Evolutionary conservation across 1,140 invertebrate genomes (phyloP).

Genomic region (Cylas formicarius): DNA sequence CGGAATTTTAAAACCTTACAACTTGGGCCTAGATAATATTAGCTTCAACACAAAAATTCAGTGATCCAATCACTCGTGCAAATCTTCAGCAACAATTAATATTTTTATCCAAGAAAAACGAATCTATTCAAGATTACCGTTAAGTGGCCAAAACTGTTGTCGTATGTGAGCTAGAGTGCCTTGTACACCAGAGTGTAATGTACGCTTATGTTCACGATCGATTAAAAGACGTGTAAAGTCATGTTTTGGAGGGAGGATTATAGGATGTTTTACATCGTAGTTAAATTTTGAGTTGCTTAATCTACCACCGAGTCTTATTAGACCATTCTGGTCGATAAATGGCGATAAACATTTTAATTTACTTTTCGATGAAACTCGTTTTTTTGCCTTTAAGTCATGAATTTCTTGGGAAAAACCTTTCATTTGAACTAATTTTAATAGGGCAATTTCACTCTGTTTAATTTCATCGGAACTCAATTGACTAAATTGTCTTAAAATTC

Average conservation of each 20-base stretch:
- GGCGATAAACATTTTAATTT: slow-evolving; percentile 30
- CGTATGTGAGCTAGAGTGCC: slow-evolving; percentile 8
- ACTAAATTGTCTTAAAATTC: background rate
- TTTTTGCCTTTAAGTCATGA: background rate
- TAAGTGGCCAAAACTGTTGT: slow-evolving; percentile 25
- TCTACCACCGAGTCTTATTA: slow-evolving; percentile 42
- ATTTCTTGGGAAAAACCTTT: slow-evolving; percentile 6
- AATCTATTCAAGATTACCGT: no score
- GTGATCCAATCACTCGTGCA: no score
- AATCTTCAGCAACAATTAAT: no score
- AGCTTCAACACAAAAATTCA: no score
- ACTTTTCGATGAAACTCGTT: slow-evolving; percentile 7
- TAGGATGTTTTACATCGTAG: slow-evolving; percentile 28
- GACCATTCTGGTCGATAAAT: slow-evolving; percentile 37
- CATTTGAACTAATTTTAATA: slow-evolving; percentile 8
- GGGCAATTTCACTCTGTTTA: background rate
- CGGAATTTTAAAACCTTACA: no score
- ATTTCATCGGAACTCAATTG: slow-evolving; percentile 2
- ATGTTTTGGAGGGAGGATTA: slow-evolving; percentile 27
- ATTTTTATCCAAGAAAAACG: no score
- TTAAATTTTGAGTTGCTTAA: slow-evolving; percentile 27
- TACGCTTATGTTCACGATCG: slow-evolving; percentile 20
- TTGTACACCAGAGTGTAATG: slow-evolving; percentile 20
- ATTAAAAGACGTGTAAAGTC: slow-evolving; percentile 24
- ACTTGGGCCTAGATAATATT: no score